phyloP scores from a whole-genome alignment of 2,113 vertebrate species.

The Potamarius usumacintae region DNA sequence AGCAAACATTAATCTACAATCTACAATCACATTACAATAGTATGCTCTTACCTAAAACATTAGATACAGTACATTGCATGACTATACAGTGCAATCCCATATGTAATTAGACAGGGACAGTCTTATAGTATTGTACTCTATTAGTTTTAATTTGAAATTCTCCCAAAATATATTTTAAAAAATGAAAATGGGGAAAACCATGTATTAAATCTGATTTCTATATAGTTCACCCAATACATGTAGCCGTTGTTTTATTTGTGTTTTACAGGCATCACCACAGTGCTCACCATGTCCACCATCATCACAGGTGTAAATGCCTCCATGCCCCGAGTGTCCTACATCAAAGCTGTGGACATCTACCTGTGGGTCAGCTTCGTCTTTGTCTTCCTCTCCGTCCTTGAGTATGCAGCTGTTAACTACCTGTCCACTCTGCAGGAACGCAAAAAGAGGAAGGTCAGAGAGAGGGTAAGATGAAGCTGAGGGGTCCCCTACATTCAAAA shows the following conservation, averaged over 20 bases:
- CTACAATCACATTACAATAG: background rate
- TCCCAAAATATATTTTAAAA: background rate
- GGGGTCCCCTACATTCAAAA: background rate
- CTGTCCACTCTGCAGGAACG: constrained; percentile 72
- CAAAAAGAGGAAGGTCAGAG: constrained; percentile 64
- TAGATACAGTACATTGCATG: background rate
- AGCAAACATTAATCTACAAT: background rate
- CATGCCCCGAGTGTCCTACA: constrained; percentile 91
- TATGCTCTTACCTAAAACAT: background rate
- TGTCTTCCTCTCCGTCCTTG: constrained; percentile 90
- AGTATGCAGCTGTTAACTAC: constrained; percentile 83
- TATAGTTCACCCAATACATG: background rate
- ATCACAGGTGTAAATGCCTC: constrained; percentile 90
- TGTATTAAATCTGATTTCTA: background rate
- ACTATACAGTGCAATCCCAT: background rate
- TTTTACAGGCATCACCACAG: constrained; percentile 73
- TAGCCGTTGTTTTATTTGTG: background rate
- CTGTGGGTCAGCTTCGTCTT: constrained; percentile 96
- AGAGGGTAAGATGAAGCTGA: constrained; percentile 55
- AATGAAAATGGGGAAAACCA: background rate
- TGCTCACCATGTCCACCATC: constrained; percentile 77
- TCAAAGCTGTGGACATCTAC: constrained; percentile 92
- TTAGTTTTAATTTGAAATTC: background rate
- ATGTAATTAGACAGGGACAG: background rate
- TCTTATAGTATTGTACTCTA: background rate